Conservation (phyloP, 2,888 invertebrate genomes). For the Amorpha juglandis region DNA sequence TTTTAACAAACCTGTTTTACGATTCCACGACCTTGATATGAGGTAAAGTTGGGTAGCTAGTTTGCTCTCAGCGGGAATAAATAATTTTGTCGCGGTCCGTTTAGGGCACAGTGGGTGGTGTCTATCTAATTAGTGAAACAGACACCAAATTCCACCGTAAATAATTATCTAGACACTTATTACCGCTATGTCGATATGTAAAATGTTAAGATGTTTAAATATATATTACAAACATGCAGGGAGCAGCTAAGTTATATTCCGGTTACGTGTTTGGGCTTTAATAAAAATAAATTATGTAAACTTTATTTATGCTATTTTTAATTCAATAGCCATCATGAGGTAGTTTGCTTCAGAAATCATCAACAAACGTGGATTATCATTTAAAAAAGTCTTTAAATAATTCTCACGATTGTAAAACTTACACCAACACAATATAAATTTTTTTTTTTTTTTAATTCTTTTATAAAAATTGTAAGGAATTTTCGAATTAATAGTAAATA, state of each 20-base stretch:
- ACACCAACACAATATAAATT: too few relatives aligned
- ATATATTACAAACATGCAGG: conserved; percentile 4
- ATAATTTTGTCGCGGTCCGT: conserved; percentile 42
- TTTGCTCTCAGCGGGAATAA: conserved; percentile 28
- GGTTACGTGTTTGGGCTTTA: conserved; percentile 18
- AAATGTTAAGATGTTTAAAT: conserved; percentile 22
- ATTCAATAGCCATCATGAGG: neutral
- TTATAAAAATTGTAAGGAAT: too few relatives aligned
- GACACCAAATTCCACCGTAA: conserved; percentile 27
- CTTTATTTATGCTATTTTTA: conserved; percentile 23
- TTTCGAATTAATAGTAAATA: too few relatives aligned
- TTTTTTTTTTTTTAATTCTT: too few relatives aligned
- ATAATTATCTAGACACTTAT: conserved; percentile 24
- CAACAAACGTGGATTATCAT: too few relatives aligned
- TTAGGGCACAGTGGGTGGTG: conserved; percentile 54
- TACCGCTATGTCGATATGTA: conserved; percentile 25
- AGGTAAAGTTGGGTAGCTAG: conserved; percentile 34
- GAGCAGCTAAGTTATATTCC: conserved; percentile 22
- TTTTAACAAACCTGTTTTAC: conserved; percentile 39
- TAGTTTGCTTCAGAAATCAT: neutral
- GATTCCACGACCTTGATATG: conserved; percentile 32
- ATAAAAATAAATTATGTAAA: conserved; percentile 17
- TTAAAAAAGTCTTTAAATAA: neutral
- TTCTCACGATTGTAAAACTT: too few relatives aligned
- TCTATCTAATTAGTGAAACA: conserved; percentile 50